Conservation (phyloP, 2,113 vertebrate species). For the Peucedramus taeniatus region DNA sequence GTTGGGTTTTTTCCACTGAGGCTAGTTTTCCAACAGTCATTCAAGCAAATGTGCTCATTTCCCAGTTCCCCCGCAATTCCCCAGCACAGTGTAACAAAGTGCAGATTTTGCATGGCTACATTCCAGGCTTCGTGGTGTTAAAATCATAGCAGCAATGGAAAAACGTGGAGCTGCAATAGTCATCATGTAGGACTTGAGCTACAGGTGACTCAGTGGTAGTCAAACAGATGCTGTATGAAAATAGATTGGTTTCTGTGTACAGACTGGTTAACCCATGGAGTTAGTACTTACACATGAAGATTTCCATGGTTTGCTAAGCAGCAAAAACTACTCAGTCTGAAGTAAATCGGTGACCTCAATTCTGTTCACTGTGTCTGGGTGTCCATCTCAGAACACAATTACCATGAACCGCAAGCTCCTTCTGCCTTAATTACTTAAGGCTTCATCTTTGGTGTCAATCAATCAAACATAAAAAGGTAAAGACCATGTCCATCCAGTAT, state of each 20-base stretch:
- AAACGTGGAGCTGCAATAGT: not conserved
- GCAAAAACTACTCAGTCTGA: not conserved
- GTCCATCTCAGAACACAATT: not conserved
- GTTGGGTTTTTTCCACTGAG: not conserved
- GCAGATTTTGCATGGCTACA: slow-evolving; percentile 16
- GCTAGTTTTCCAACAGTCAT: slow-evolving; percentile 25
- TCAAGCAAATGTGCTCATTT: slow-evolving; percentile 39
- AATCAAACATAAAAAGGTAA: not conserved
- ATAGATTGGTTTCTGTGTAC: not conserved
- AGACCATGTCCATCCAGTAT: not conserved
- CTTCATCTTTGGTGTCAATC: not conserved
- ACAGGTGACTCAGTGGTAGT: not conserved
- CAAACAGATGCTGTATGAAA: not conserved
- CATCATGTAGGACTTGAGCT: not conserved
- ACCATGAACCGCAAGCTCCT: not conserved
- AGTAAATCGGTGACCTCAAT: not conserved
- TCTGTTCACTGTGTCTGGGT: not conserved
- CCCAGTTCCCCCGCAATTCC: slow-evolving; percentile 13
- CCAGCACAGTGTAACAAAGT: not conserved
- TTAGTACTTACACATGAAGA: not conserved
- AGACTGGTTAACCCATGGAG: not conserved
- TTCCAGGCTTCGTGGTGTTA: not conserved
- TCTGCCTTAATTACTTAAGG: not conserved
- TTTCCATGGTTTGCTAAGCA: not conserved
- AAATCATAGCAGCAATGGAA: slow-evolving; percentile 32